Base-by-base conservation (phyloP, 2,113 vertebrate species). In the Oxyura jamaicensis region DNA sequence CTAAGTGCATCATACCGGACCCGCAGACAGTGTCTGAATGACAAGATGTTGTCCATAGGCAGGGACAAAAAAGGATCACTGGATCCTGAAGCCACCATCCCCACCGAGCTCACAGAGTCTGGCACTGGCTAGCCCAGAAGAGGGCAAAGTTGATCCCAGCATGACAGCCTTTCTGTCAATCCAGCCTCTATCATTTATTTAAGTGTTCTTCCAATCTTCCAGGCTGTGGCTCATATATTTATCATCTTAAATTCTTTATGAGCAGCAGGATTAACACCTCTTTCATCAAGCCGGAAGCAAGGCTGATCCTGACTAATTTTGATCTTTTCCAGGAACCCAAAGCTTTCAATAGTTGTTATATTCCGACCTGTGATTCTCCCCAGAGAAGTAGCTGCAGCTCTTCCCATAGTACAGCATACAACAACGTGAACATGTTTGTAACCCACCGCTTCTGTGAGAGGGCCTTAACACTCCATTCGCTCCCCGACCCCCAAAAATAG, bases 191-290 rank as follows among this genome's bases (percentile, higher is more conserved):
- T 90, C 48, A 94, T 90, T 94, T 94, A 90, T 92, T 94, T 83
- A 92, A 82, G 36, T 22, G 60, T 46, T 92, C 59, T 63, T 92
- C 86, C 92, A 74, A 78, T 90, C 93, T 90, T 92, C 76, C 72
- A 78, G 76, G 36, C 71, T 74, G 48, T 6, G 14, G 65, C 55
- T 78, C 71, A 44, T 56, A 68, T 65, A 58, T 92, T 94, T 82
- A 82, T 58, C 67, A 72, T 62, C 90, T 83, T 94, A 78, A 89
- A 92, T 92, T 94, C 90, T 94, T 94, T 69, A 94, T 94, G 86
- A 94, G 76, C 76, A 82, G 60, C 48, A 94, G n/a, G 82, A 94
- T 94, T 86, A 92, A 86, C 76, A 63, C 81, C 59, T 89, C 59
- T 92, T 74, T 90, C 77, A 92, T 90, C 72, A 94, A 56, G 53